These are phyloP conservation scores for Drosophila novamexicana DNA, from an alignment of 1,140 invertebrate genomes.

Conservation along the genomic window DNA sequence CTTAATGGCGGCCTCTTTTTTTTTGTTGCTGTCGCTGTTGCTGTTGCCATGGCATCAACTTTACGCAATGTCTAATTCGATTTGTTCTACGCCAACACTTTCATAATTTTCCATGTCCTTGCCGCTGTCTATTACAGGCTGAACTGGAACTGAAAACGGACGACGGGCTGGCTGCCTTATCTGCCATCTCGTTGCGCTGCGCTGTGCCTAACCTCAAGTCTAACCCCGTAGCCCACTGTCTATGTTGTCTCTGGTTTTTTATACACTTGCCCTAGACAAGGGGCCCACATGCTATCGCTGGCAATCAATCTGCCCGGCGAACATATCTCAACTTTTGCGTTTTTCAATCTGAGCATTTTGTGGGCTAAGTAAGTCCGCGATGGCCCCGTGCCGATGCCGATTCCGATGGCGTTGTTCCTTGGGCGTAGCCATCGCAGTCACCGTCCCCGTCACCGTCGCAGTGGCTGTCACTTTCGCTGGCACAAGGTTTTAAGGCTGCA, in stretches of 20 bases:
- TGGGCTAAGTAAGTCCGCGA: conserved; percentile 76
- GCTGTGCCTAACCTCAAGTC: conserved; percentile 68
- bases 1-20: conserved; percentile 33
- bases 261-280: conserved; percentile 66
- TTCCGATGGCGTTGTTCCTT: conserved; percentile 46
- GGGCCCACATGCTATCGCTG: conserved; percentile 65
- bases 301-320: conserved; percentile 77
- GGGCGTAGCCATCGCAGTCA: conserved; percentile 24
- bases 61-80: conserved; percentile 78
- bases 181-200: conserved; percentile 66
- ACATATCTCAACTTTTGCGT: conserved; percentile 82
- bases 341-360: conserved; percentile 79
- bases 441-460: conserved; percentile 8
- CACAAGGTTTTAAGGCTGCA: conserved; percentile 54
- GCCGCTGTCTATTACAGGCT: conserved; percentile 29
- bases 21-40: conserved; percentile 3
- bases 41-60: conserved; percentile 52
- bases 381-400: conserved; percentile 35
- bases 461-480: conserved; percentile 61
- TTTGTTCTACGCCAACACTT: conserved; percentile 83
- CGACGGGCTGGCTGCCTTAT: conserved; percentile 60
- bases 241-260: conserved; percentile 40
- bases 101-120: conserved; percentile 80
- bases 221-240: conserved; percentile 13
- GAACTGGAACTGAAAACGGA: not conserved